Percentiles rank a stretch among this genome's conserved stretches.
phyloP scores from a whole-genome alignment of 2,113 vertebrate species.

The Alexandromys fortis region DNA sequence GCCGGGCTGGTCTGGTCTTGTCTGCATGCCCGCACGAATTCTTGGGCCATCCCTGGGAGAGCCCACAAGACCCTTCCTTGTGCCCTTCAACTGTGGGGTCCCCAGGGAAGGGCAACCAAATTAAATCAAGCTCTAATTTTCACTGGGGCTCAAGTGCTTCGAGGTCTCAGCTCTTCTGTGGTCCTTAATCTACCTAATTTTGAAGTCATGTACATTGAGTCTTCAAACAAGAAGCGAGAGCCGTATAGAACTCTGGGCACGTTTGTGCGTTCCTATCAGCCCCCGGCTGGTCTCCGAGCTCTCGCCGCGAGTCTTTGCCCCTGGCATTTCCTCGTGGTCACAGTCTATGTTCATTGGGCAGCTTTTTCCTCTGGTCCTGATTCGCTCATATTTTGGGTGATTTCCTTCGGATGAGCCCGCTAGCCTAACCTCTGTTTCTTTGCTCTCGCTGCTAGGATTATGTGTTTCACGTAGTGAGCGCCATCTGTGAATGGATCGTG shows the following conservation, averaged over 20 bases:
- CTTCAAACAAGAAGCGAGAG: not conserved
- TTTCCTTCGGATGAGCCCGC: not conserved
- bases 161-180: not conserved
- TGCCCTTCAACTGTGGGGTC: not conserved
- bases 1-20: not conserved
- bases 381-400: not conserved
- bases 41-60: accelerated
- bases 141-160: not conserved
- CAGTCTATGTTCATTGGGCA: not conserved
- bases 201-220: not conserved
- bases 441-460: conserved; percentile 84
- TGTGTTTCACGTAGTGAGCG: conserved; percentile 88
- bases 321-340: not conserved
- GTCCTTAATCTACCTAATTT: not conserved
- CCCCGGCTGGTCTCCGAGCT: accelerated
- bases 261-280: accelerated
- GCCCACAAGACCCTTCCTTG: not conserved
- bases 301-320: accelerated
- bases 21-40: too few species aligned
- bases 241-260: not conserved
- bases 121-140: not conserved
- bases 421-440: conserved; percentile 51
- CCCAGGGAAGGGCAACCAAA: not conserved
- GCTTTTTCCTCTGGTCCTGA: not conserved
- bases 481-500: conserved; percentile 94